Evolutionary conservation across 2,888 invertebrate species (phyloP), one percentile per base, ranked within the genome.

Genomic region (Actias luna): DNA sequence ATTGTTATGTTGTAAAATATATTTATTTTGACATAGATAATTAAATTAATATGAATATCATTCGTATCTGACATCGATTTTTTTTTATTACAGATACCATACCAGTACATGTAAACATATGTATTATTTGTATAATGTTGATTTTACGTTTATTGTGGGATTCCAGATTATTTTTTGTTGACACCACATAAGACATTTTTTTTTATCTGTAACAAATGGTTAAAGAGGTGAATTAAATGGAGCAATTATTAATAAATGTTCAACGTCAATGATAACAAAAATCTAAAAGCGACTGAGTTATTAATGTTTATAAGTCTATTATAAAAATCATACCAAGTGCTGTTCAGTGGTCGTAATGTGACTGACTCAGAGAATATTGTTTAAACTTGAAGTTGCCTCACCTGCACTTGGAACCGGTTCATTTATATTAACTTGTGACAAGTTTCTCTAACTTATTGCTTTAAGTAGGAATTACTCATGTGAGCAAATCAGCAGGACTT

Each of bases 341-440:
- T 59, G 64, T 65, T 63, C 55, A 61, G 36, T 22, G 14, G 58
- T 62, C 62, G 63, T 62, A 61, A 63, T 57, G 60, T 63, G 60
- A 50, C 8, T 27, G 29, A 57, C 65, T 27, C 62, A 46, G 58
- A 63, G 63, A 64, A 67, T 63, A 68, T 68, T 65, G 58, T 63
- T 64, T 60, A 60, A 68, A 64, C 61, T 68, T 57, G 60, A 70
- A 67, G 68, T 35, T 55, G 12, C 36, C 25, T 62, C 81, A 83
- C 79, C 80, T 82, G 79, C 76, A 78, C 69, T 74, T 75, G 68
- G 74, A 75, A 71, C 72, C 62, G 72, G 72, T 77, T 79, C 75
- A 82, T 80, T 83, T 82, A 76, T 80, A 84, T 82, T 79, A 76
- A 77, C 77, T 74, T 76, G 72, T 70, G 72, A 77, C 70, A 69